Evolutionary conservation across 2,113 vertebrate genomes (phyloP), one percentile per base, ranked within the genome.

Genomic region (Riparia riparia): DNA sequence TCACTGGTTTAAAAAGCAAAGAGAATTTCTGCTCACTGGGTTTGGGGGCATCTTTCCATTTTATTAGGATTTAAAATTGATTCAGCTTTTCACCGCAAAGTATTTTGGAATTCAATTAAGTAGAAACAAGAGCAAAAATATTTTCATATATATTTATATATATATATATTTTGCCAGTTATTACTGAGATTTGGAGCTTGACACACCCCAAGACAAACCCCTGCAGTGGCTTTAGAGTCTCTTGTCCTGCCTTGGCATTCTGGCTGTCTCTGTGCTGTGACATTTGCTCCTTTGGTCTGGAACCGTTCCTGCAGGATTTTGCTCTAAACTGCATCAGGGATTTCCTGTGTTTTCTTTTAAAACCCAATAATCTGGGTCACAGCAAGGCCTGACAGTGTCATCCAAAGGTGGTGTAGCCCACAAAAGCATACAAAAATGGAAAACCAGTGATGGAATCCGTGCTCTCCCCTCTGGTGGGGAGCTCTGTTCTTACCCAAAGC

Each of bases 191-290:
- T 39, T 74, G 31, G 56, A 82, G 42, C 65, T 84, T 0, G 0
- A 14, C 34, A 13, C 24, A 26, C 2, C 32, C 9, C 61, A 50
- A 20, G 44, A 41, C 22, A 54, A 82, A 25, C 12, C 17, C 53
- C 44, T 69, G 47, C 42, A 42, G n/a, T 2, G 14, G 15, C 26
- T 80, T 4, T 2, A 22, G 76, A 24, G 26, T 32, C 39, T 41
- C 45, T 11, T 47, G 53, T 47, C 28, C 60, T 68, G 39, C 34
- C 2, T 1, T 50, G 24, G 17, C 15, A 0, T 2, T 22, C 1
- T 12, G 17, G 51, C 49, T 80, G 15, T 12, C 0, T 14, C 0
- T 49, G n/a, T 29, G 44, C 22, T 22, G 3, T 7, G 51, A n/a
- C 34, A 5, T 74, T 41, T 28, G 12, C 25, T 69, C 63, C 10